Evolutionary conservation across 2,888 invertebrate genomes (phyloP), one percentile per base, ranked within the genome.

Genomic region (Drosophila recens): DNA sequence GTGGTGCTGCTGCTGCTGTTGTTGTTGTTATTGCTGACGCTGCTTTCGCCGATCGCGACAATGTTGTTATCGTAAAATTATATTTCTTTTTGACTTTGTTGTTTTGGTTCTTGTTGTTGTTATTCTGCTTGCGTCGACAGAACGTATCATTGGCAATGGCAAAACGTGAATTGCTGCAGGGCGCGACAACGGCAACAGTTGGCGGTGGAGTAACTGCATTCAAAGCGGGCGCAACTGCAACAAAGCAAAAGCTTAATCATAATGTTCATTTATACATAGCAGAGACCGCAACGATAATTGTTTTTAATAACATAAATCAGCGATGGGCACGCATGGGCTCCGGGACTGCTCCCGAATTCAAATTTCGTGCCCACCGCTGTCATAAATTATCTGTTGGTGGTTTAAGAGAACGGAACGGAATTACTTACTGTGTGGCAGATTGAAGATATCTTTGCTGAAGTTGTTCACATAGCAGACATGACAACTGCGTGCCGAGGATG

Each of bases 381-480:
- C n/a, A n/a, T n/a, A n/a, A n/a, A n/a, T n/a, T n/a, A n/a, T n/a
- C n/a, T n/a, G n/a, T n/a, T 23, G 23, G 3, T 23, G 23, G 23
- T 23, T 23, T 4, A 23, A 4, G 23, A 4, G 33, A 33, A 33
- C 9, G 33, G 33, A 3, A 5, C n/a, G 11, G 4, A 5, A 43
- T 45, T 27, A 56, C 54, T 34, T 34, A 58, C 46, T 46, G 46
- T 27, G 34, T 4, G 92, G 92, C 63, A 92, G 75, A 85, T 92
- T 92, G 63, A 92, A 91, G 71, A 92, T 91, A 67, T 91, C 91
- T 86, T 92, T 92, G 84, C 92, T 80, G 30, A 80, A 90, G 77
- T 92, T 92, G 80, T 92, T 93, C 49, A 92, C 92, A 76, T 92
- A 91, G 81, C 93, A 93, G 67, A 93, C 92, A 73, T 93, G 92